Base-by-base conservation (phyloP, 2,888 invertebrate species). In the Nudaria mundana region DNA sequence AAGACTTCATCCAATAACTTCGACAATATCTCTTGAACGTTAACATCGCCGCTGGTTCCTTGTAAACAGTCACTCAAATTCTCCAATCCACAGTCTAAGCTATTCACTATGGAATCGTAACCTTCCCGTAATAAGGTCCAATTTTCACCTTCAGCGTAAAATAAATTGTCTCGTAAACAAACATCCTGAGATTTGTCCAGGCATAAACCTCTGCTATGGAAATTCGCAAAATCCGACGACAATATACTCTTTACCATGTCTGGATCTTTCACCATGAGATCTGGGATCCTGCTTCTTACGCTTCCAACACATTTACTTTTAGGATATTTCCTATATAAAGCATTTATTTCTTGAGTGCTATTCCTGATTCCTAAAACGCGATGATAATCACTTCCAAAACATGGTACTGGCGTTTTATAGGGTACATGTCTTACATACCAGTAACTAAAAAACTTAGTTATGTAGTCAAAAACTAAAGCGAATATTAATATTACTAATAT, bases 151-250 rank as follows among this genome's bases (percentile, higher is more conserved):
- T 87, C 84, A 11, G 82, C 75, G 58, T 86, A 86, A 73, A 86
- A 88, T 73, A 86, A 80, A 83, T 88, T 88, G 84, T 87, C 82
- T 80, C 81, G 80, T 79, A 88, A 75, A 81, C 86, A 87, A 83
- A 85, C 80, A 85, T 88, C 88, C 78, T 69, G 75, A 72, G 87
- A 85, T 79, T 83, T 86, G 81, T 84, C 84, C 76, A 88, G 78
- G 69, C 74, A 77, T 58, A 82, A 78, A 63, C 88, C 88, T 72
- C 87, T 75, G 68, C 80, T 76, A 73, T 83, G 80, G 79, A 88
- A 88, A 81, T 83, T 75, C 54, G 76, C 74, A 60, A 82, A 86
- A 74, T 86, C 85, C 56, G 85, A 80, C 49, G 81, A 84, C 74
- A 88, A 67, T 60, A 87, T 76, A 65, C 77, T 79, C 69, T 83